Evolutionary conservation across 2,113 vertebrate species (phyloP), one percentile per base, ranked within the genome.

Genomic region (Carollia perspicillata): DNA sequence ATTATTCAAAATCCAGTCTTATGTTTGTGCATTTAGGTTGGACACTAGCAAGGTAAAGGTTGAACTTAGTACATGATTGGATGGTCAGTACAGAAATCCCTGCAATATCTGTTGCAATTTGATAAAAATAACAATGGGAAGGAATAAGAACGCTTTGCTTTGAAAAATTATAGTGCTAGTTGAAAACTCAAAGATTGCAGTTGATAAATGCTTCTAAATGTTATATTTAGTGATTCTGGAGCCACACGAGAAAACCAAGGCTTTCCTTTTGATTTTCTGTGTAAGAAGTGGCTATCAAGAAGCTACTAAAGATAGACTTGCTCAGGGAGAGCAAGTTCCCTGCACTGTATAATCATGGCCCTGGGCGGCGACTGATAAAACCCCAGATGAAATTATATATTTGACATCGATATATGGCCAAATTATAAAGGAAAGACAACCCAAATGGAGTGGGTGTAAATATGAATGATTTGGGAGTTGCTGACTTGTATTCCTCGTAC

Each of bases 341-440:
- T 95, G 86, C 37, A 95, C 86, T 89, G 92, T 98, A 95, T 98
- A 98, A 98, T 98, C 95, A 95, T 96, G 98, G 97, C 96, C 98
- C 96, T 96, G 96, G 98, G 96, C 51, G 13, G 96, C 95, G 96
- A 96, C 98, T 98, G 97, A 98, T 98, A 97, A 97, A 98, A 97
- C 98, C 98, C 95, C 90, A 94, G 97, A 98, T 98, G 97, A 98
- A 99, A 99, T 99, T 96, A 98, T 96, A 99, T 74, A 96, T 95
- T 98, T 96, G 97, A 97, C 94, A 97, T 98, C 96, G 96, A 95
- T 77, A 95, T 97, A 98, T 97, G 96, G 94, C 94, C 98, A 97
- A 98, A 99, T 98, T 98, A 98, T 96, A 98, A 98, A 98, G 98
- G 94, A 97, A 97, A 85, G 92, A 68, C 97, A 95, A 97, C 97